Evolutionary conservation across 2,113 vertebrate species (phyloP).

Genomic region (Zeus faber): DNA sequence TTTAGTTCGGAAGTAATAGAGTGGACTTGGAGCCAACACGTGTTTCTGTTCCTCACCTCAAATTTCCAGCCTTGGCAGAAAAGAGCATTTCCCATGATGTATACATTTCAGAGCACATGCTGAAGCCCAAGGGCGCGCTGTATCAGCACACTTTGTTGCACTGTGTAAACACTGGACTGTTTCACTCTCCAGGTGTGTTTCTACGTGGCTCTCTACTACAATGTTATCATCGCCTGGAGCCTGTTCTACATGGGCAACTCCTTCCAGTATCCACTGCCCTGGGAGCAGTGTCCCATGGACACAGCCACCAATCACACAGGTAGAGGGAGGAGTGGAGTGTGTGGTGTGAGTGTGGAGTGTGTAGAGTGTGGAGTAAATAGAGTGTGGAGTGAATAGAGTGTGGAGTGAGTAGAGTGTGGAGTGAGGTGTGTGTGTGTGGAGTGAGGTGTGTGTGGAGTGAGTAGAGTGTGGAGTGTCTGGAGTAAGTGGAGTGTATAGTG

Average conservation of each 20-base stretch:
- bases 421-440: conserved; percentile 6
- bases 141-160: conserved; percentile 9
- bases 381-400: no score
- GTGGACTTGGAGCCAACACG: neutral
- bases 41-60: neutral
- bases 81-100: neutral
- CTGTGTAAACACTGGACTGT: neutral
- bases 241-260: conserved; percentile 81
- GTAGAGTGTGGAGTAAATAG: no score
- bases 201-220: conserved; percentile 77
- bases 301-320: conserved; percentile 66
- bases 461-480: no score
- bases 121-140: conserved; percentile 1
- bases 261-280: conserved; percentile 79
- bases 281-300: conserved; percentile 76
- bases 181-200: conserved; percentile 73
- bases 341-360: neutral
- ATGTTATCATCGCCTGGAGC: conserved; percentile 80
- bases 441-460: neutral
- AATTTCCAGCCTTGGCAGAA: conserved; percentile 5
- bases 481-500: no score
- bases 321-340: conserved; percentile 23
- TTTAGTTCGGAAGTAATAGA: neutral
- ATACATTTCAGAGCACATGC: neutral
- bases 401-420: no score